Evolutionary conservation across 1,140 invertebrate genomes (phyloP), one percentile per base, ranked within the genome.

Genomic region (Tetragonula clypearis): DNA sequence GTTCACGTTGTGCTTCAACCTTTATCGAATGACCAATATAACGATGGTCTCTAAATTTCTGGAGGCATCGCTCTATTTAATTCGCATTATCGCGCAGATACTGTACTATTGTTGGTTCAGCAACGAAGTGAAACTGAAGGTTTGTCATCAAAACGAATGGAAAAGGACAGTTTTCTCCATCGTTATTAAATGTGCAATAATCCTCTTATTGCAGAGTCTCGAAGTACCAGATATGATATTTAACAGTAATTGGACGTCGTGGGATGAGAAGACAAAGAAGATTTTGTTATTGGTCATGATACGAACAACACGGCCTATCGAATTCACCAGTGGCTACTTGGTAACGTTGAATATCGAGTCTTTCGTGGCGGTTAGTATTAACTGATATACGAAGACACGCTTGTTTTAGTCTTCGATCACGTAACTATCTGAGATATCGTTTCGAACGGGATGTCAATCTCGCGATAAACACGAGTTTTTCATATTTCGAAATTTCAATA

Each of bases 41-140:
- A 71, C 68, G 30, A 41, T 71, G 35, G 12, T 41, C 23, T 14
- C 35, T 23, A 35, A 41, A 71, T 41, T 71, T 21, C 11, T 71
- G 35, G 68, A 71, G 21, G 35, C 68, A 1, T 35, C 35, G 19
- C 68, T 71, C 1, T 71, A 14, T 41, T 21, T 41, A 23, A 14
- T 41, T 23, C 35, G 68, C 35, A 41, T 41, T 21, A 21, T 71
- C 21, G 35, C 35, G 9, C 30, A 71, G 21, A 71, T 71, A 35
- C 12, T 71, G 3, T 71, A 71, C 19, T 71, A 71, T 4, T 71
- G 68, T 23, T 71, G 68, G 68, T 71, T 14, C 68, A 71, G 68
- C 41, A 71, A 71, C 68, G 68, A 71, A 71, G 68, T 71, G 9
- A 71, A 71, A 41, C 21, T 71, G 35, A 71, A 71, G 68, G 68